phyloP scores from a whole-genome alignment of 2,797 vertebrate genomes.

The Macroramphosus scolopax region DNA sequence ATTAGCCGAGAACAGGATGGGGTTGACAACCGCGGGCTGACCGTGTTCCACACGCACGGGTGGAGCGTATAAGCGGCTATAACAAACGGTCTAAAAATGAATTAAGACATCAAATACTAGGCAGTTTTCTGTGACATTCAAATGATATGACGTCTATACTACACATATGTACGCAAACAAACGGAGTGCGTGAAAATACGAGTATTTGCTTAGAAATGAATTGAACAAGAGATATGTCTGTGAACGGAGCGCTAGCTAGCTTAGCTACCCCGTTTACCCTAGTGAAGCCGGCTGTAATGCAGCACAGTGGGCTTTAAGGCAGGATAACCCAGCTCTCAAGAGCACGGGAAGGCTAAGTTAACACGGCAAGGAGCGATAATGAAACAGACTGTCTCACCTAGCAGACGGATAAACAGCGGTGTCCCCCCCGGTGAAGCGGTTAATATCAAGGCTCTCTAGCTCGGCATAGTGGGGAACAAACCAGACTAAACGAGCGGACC shows the following conservation, averaged over 20 bases:
- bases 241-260: background rate
- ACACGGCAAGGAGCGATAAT: background rate
- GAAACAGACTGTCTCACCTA: too few species aligned
- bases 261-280: background rate
- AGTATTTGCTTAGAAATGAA: too few species aligned
- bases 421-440: background rate
- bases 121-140: background rate
- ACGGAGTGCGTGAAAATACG: too few species aligned
- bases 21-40: slow-evolving; percentile 18
- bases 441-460: background rate
- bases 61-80: too few species aligned
- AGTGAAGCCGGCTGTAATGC: background rate
- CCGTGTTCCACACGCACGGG: slow-evolving; percentile 6
- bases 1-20: slow-evolving; percentile 13
- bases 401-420: too few species aligned
- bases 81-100: background rate
- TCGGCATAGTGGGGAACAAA: background rate
- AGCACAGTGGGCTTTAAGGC: background rate
- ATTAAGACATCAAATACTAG: background rate
- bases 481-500: slow-evolving; percentile 18
- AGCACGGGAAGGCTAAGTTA: background rate
- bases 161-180: too few species aligned
- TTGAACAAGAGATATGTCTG: too few species aligned
- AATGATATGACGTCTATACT: too few species aligned
- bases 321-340: background rate